A percentile compares a stretch with the other conserved stretches of the same genome.
Conservation (phyloP, 2,888 invertebrate genomes). For the Chouioia cunea region DNA sequence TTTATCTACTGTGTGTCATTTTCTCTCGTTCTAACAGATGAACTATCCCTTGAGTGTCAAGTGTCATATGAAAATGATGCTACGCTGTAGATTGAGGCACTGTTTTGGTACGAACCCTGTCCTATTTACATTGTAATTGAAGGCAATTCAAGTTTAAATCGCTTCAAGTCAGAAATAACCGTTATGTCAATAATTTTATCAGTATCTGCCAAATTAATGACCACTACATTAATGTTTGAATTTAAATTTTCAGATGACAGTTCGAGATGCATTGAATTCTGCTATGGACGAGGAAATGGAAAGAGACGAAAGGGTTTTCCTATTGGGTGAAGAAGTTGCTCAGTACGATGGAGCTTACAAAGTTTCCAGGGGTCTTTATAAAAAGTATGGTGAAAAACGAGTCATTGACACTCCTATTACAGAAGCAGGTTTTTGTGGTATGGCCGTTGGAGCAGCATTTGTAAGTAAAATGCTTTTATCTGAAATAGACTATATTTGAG, state of each 20-base stretch:
- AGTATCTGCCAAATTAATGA: conserved; percentile 15
- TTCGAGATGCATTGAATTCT: conserved; percentile 95
- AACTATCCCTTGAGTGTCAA: too few relatives aligned
- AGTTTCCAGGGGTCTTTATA: conserved; percentile 94
- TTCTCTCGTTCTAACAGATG: too few relatives aligned
- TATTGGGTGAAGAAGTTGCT: conserved; percentile 98
- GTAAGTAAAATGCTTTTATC: conserved; percentile 59
- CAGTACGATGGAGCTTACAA: conserved; percentile 98
- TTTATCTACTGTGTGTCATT: too few relatives aligned
- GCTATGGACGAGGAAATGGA: conserved; percentile 98
- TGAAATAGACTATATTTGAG: background rate
- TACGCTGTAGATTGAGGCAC: conserved; percentile 7
- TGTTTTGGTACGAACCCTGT: conserved; percentile 7
- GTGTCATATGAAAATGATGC: too few relatives aligned
- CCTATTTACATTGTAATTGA: background rate
- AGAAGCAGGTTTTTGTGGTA: conserved; percentile 96
- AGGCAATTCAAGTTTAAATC: background rate
- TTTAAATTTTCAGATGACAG: conserved; percentile 80
- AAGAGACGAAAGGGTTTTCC: conserved; percentile 89
- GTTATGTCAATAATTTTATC: too few relatives aligned
- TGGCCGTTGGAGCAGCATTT: conserved; percentile 95
- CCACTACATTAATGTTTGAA: background rate
- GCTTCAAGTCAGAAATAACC: too few relatives aligned
- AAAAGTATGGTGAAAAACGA: conserved; percentile 97
- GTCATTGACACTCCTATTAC: conserved; percentile 99